Percentiles rank a stretch among this genome's conserved stretches.
Conservation (phyloP, 2,888 invertebrate genomes). For the Diogma glabrata region DNA sequence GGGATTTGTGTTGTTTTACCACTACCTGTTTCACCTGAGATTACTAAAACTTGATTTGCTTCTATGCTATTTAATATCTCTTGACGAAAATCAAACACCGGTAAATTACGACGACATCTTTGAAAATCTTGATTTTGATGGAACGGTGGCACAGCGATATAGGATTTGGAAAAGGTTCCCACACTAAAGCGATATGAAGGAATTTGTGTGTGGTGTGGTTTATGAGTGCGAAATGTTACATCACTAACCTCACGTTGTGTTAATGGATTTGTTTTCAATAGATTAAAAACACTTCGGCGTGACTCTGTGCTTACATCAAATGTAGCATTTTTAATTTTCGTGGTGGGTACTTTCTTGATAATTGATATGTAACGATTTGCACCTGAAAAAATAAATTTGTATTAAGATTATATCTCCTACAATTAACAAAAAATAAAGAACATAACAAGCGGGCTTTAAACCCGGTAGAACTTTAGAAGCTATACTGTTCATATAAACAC, state of each 20-base stretch:
- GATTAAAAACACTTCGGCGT: constrained; percentile 46
- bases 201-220: constrained; percentile 41
- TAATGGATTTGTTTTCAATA: constrained; percentile 44
- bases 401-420: too few relatives aligned
- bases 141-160: constrained; percentile 7
- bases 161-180: neutral
- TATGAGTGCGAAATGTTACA: constrained; percentile 53
- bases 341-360: constrained; percentile 55
- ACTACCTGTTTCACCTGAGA: constrained; percentile 79
- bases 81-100: constrained; percentile 53
- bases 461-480: too few relatives aligned
- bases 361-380: constrained; percentile 56
- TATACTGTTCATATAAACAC: too few relatives aligned
- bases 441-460: too few relatives aligned
- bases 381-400: constrained; percentile 43
- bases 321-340: constrained; percentile 54
- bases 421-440: too few relatives aligned
- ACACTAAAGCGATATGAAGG: constrained; percentile 9
- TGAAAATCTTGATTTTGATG: constrained; percentile 1
- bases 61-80: constrained; percentile 54
- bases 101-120: constrained; percentile 48
- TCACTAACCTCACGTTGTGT: constrained; percentile 60
- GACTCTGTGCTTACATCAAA: constrained; percentile 52
- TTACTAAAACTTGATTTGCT: constrained; percentile 57
- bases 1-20: constrained; percentile 96